Conservation (phyloP, 2,888 invertebrate species). For the Conistra vaccinii region DNA sequence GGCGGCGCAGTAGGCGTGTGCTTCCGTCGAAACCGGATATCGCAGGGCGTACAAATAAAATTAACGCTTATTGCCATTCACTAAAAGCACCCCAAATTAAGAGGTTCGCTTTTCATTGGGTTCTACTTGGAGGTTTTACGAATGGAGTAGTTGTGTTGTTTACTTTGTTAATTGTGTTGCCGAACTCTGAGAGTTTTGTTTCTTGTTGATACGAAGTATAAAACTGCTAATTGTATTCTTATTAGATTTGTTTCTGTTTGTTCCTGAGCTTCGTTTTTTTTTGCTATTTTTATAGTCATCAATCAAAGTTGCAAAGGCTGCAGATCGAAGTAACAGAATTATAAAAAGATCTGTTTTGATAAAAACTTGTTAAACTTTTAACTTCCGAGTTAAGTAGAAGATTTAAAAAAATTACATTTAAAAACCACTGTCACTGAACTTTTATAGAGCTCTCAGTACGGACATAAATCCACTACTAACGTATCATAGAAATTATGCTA, state of each 20-base stretch:
- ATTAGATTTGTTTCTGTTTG: conserved; percentile 48
- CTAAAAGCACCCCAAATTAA: conserved; percentile 75
- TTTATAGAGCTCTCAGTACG: not conserved
- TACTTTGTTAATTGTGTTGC: conserved; percentile 65
- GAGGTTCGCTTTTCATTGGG: conserved; percentile 72
- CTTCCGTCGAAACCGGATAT: conserved; percentile 88
- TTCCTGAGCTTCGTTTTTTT: conserved; percentile 18
- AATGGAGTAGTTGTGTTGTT: conserved; percentile 62
- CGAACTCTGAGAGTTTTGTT: conserved; percentile 60
- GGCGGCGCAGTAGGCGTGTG: conserved; percentile 83
- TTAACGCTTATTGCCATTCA: conserved; percentile 85
- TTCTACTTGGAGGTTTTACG: conserved; percentile 56
- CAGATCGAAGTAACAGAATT: conserved; percentile 13
- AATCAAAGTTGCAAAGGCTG: conserved; percentile 27
- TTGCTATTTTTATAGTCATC: conserved; percentile 26
- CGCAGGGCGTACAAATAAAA: conserved; percentile 86
- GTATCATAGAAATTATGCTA: not conserved
- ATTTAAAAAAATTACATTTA: not conserved
- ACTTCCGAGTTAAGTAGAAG: not conserved
- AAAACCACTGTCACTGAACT: not conserved
- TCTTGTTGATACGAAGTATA: conserved; percentile 62
- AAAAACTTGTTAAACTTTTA: conserved; percentile 20
- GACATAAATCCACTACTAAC: too few relatives aligned
- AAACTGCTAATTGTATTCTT: conserved; percentile 57
- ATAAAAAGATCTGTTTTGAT: conserved; percentile 11